Base-by-base conservation (phyloP, 2,797 vertebrate species). In the Ceyx erithaca region DNA sequence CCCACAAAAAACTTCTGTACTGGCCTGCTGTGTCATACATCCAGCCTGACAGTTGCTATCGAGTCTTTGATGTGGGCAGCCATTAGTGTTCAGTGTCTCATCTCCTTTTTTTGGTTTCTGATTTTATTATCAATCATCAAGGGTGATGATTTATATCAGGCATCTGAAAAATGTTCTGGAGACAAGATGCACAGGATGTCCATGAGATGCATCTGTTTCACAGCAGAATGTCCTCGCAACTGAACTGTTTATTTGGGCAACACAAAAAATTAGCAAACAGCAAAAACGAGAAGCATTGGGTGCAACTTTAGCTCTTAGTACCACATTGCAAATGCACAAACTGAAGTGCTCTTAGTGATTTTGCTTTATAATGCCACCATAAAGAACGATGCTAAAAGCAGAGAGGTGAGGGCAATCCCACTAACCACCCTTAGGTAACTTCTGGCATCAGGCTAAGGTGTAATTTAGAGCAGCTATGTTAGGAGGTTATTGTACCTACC, bases 71-170 rank as follows among this genome's bases (percentile, higher is more conserved):
- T 69, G 87, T 76, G 79, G 81, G 93, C 55, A 92, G 48, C 41
- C 57, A 55, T 82, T 59, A 92, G 71, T 15, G 19, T 35, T 78
- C 86, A 90, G 88, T 89, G 86, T 94, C 94, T 91, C 91, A 52
- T 83, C 94, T 95, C 87, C 92, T 84, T 96, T 87, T 87, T 95
- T 89, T 94, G 92, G 76, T 90, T 84, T 85, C 63, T 75, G 94
- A 95, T 70, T 85, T 89, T 70, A 83, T 83, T 92, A 72, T 90
- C 85, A 80, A 86, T 91, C 91, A 86, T 87, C 80, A 61, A 82
- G 43, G 72, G 82, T 82, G 77, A 94, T 83, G 77, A 94, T 87
- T 80, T 78, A 16, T 41, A 85, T 87, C 79, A 91, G 92, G 87
- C 40, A 86, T 78, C 88, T 76, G 22, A 90, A 79, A 81, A 96